Percentiles rank a stretch among this genome's conserved stretches.
Evolutionary conservation across 2,888 invertebrate genomes (phyloP).

Genomic region (Netelia melanura): DNA sequence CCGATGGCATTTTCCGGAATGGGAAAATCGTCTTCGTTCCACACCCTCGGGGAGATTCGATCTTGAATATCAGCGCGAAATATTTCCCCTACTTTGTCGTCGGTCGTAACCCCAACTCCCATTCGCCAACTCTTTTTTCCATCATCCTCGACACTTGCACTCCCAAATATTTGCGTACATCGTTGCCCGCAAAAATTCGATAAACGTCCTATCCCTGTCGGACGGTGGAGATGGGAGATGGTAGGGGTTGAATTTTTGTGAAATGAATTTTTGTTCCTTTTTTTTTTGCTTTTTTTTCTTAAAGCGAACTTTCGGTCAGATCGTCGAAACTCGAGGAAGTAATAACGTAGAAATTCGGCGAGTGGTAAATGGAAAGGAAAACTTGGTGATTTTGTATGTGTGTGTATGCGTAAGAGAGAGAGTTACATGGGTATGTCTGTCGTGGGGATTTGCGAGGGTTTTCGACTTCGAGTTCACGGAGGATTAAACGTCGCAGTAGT

Average conservation of each 20-base stretch:
- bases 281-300: conserved; percentile 17
- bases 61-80: conserved; percentile 14
- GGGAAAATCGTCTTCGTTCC: neutral
- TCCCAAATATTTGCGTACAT: conserved; percentile 29
- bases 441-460: conserved; percentile 45
- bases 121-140: conserved; percentile 22
- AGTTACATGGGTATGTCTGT: neutral
- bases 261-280: conserved; percentile 16
- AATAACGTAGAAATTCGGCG: conserved; percentile 30
- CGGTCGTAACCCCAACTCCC: conserved; percentile 6
- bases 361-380: conserved; percentile 36
- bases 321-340: conserved; percentile 1
- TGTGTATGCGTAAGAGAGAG: neutral
- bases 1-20: neutral
- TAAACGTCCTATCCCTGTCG: neutral
- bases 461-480: conserved; percentile 63
- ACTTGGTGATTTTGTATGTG: neutral
- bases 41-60: neutral
- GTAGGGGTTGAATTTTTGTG: conserved; percentile 13
- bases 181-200: conserved; percentile 58
- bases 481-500: conserved; percentile 67
- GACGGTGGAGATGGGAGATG: neutral
- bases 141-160: neutral
- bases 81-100: neutral
- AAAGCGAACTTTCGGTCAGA: conserved; percentile 40